A percentile compares a stretch with the other conserved stretches of the same genome.
These are phyloP conservation scores for Arion vulgaris DNA, from an alignment of 1,140 invertebrate species.

Conservation along the genomic window DNA sequence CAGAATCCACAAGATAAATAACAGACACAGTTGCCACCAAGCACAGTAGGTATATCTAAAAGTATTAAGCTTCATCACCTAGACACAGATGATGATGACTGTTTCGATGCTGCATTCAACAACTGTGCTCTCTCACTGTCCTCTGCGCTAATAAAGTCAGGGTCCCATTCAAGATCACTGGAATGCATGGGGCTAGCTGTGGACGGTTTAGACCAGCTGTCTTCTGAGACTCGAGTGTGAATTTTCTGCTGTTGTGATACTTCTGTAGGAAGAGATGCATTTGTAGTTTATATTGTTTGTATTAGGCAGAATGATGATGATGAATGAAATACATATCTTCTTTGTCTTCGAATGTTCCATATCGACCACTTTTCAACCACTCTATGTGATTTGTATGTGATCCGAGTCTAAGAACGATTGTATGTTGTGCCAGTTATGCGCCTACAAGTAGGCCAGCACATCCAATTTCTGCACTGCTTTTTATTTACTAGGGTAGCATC, in stretches of 20 bases:
- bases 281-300: background rate
- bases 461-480: too few relatives aligned
- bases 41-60: too few relatives aligned
- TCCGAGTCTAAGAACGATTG: too few relatives aligned
- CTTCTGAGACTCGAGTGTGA: conserved; percentile 57
- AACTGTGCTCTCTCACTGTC: conserved; percentile 49
- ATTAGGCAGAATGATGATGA: background rate
- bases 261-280: conserved; percentile 48
- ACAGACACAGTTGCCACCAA: too few relatives aligned
- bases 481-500: too few relatives aligned
- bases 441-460: too few relatives aligned
- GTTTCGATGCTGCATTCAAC: conserved; percentile 29
- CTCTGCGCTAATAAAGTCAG: conserved; percentile 66
- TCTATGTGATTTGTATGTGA: too few relatives aligned
- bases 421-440: too few relatives aligned
- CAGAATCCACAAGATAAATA: too few relatives aligned
- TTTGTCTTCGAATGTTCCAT: too few relatives aligned
- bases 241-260: conserved; percentile 57
- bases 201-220: conserved; percentile 44
- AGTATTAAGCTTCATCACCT: background rate
- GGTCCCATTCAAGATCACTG: conserved; percentile 70
- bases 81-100: background rate
- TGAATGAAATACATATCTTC: background rate
- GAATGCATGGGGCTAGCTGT: conserved; percentile 63
- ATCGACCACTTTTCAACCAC: too few relatives aligned